phyloP scores from a whole-genome alignment of 2,888 invertebrate species.

The Temnothorax ravouxi region DNA sequence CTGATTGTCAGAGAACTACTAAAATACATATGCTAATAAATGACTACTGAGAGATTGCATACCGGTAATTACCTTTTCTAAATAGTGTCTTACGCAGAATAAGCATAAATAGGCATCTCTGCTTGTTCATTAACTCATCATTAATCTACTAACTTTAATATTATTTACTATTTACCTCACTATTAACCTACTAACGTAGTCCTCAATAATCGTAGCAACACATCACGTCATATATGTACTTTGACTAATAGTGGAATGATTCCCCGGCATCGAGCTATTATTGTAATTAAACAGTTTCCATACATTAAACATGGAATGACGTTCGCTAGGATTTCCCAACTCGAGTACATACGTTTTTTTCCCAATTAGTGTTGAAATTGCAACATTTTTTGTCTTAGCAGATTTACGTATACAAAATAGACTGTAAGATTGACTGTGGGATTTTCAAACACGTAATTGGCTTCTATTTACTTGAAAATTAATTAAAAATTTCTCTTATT shows the following conservation, averaged over 20 bases:
- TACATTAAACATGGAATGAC: constrained; percentile 28
- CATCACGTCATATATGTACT: not conserved
- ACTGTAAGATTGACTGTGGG: not conserved
- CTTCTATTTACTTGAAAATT: not conserved
- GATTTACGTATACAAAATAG: not conserved
- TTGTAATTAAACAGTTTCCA: constrained; percentile 29
- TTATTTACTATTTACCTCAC: no score
- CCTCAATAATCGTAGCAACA: not conserved
- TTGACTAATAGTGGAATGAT: constrained; percentile 13
- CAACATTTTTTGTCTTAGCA: not conserved
- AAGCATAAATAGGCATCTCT: not conserved
- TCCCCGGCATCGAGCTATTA: not conserved
- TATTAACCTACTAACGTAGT: constrained; percentile 10
- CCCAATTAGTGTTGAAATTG: constrained; percentile 24
- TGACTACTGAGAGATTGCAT: constrained; percentile 4
- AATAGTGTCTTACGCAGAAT: constrained; percentile 3
- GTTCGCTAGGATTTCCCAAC: constrained; percentile 50
- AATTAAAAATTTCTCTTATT: not conserved
- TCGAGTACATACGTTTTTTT: not conserved
- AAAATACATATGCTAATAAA: constrained; percentile 26
- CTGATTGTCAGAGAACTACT: constrained; percentile 22
- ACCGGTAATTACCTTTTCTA: not conserved
- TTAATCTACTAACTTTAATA: constrained; percentile 20
- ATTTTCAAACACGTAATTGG: not conserved
- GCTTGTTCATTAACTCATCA: not conserved